A percentile compares a stretch with the other conserved stretches of the same genome.
These are phyloP conservation scores for Antennarius maculatus DNA, from an alignment of 2,797 vertebrate species.

Conservation along the genomic window DNA sequence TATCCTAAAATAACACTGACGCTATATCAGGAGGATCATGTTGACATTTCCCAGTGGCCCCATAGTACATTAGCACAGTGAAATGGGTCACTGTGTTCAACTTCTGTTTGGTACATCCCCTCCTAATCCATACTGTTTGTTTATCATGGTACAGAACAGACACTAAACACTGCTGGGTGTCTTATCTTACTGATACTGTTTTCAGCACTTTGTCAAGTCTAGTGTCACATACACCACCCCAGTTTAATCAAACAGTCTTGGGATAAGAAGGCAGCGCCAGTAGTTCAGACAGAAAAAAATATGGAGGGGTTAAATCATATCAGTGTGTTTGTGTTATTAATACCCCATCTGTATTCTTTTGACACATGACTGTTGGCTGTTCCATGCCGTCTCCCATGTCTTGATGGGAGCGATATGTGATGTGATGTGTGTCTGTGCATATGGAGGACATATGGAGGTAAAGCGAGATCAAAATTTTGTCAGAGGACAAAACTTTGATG, in stretches of 20 bases:
- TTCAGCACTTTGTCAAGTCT: conserved; percentile 41
- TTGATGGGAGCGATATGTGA: conserved; percentile 12
- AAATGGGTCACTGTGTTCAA: conserved; percentile 59
- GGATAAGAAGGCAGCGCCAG: conserved; percentile 51
- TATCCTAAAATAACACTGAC: conserved; percentile 68
- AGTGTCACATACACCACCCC: conserved; percentile 39
- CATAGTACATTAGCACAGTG: conserved; percentile 51
- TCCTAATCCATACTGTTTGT: conserved; percentile 43
- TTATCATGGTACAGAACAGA: conserved; percentile 42
- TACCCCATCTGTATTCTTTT: conserved; percentile 44
- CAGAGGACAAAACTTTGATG: conserved; percentile 59
- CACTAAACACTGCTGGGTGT: conserved; percentile 9
- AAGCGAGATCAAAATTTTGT: conserved; percentile 40
- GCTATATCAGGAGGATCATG: conserved; percentile 60
- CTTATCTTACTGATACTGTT: conserved; percentile 41
- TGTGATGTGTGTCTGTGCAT: conserved; percentile 27
- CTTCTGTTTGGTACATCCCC: conserved; percentile 33
- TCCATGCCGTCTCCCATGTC: conserved; percentile 42
- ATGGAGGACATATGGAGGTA: conserved; percentile 61
- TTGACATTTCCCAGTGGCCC: conserved; percentile 70
- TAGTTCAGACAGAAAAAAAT: conserved; percentile 16
- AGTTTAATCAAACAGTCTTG: conserved; percentile 55
- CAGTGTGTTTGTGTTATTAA: conserved; percentile 47
- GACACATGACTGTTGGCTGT: conserved; percentile 35
- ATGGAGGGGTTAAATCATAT: conserved; percentile 23